Evolutionary conservation across 2,888 invertebrate species (phyloP), one percentile per base, ranked within the genome.

Genomic region (Oscheius sp.): DNA sequence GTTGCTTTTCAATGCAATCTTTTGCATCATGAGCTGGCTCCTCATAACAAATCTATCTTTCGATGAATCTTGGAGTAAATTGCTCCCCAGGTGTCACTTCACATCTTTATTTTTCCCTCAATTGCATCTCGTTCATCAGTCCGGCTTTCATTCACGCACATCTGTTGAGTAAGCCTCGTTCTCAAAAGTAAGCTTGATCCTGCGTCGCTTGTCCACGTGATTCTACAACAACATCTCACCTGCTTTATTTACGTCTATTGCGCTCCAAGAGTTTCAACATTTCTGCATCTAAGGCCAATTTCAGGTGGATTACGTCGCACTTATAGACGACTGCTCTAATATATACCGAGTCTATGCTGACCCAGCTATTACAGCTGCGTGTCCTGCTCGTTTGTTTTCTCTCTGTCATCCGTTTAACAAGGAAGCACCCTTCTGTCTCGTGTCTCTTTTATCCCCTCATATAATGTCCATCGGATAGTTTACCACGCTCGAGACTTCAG

Each of bases 371-470:
- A 63, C 63, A 63, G 63, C 63, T 63, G 63, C 48, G 63, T 63
- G n/a, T 48, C 63, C 37, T 37, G 63, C 63, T 48, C 63, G 47
- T 63, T 63, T 63, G 63, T 63, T 63, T 63, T 63, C 29, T 42
- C 53, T 29, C 50, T 63, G 63, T 63, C 63, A 63, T 50, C 58
- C 63, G 63, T 63, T 63, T 63, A 63, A 63, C 63, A 47, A 63
- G 63, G 63, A 63, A 63, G 63, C 53, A 53, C 10, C 53, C n/a
- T 53, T 4, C 53, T 53, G n/a, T 53, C 29, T 21, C 29, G 53
- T 29, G 13, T 29, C 29, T 29, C 53, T 53, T 53, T 53, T 53
- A 53, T 53, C 53, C 53, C 53, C 53, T 21, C 53, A 21, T 53
- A 53, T 53, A 53, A 21, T 53, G 53, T 53, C 10, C 1, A 53